phyloP scores from a whole-genome alignment of 2,888 invertebrate species.

The Campoplex capitator region DNA sequence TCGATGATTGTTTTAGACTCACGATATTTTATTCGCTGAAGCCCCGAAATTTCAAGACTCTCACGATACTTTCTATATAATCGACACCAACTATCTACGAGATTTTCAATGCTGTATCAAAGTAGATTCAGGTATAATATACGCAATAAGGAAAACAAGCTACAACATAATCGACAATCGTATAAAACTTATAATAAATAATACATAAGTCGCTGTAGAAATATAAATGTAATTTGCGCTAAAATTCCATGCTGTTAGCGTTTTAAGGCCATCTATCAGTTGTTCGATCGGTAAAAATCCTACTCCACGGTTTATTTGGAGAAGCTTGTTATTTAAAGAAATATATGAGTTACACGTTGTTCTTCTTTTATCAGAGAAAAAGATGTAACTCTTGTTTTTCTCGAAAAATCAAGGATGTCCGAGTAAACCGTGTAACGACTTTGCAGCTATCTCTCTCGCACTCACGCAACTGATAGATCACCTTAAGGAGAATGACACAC shows the following conservation, averaged over 20 bases:
- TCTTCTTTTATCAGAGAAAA: too few species aligned
- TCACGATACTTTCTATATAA: constrained; percentile 55
- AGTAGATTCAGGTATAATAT: neutral
- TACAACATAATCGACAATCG: constrained; percentile 54
- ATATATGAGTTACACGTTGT: too few species aligned
- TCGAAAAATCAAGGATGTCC: too few species aligned
- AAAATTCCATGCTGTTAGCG: constrained; percentile 39
- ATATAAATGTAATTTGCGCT: constrained; percentile 6
- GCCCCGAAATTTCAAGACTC: constrained; percentile 19
- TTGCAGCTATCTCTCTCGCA: too few species aligned
- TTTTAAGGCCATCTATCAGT: too few species aligned
- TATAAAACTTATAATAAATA: constrained; percentile 22
- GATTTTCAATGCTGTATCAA: constrained; percentile 37
- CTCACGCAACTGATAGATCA: too few species aligned
- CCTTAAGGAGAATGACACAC: neutral
- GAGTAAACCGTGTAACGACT: too few species aligned
- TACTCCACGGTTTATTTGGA: too few species aligned
- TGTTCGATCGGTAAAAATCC: too few species aligned
- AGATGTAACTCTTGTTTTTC: too few species aligned
- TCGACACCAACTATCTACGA: constrained; percentile 53
- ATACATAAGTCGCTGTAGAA: neutral
- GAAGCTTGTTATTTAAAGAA: too few species aligned
- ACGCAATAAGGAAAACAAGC: constrained; percentile 31
- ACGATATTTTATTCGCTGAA: neutral
- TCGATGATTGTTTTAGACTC: constrained; percentile 43